Conservation (phyloP, 2,888 invertebrate species). For the Phalera bucephala region DNA sequence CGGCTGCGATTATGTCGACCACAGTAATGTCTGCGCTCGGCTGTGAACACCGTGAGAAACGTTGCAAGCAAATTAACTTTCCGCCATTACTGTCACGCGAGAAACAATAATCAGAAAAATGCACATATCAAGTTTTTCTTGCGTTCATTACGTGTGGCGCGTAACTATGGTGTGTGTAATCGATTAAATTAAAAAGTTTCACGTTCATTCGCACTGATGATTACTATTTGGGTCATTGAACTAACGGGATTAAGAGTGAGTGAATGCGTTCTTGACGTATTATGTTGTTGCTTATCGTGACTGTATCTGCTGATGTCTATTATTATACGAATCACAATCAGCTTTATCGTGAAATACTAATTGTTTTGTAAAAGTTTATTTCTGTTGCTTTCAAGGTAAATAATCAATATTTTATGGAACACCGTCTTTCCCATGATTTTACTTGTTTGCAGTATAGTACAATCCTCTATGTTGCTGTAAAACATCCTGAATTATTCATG, state of each 20-base stretch:
- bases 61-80: constrained; percentile 65
- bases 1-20: constrained; percentile 32
- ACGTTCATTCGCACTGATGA: constrained; percentile 49
- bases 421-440: neutral
- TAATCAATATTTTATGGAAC: neutral
- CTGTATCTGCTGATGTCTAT: constrained; percentile 20
- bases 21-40: constrained; percentile 44
- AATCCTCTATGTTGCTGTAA: neutral
- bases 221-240: constrained; percentile 68
- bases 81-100: constrained; percentile 69
- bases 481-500: neutral
- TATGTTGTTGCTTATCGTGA: constrained; percentile 33
- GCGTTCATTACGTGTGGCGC: constrained; percentile 46
- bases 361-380: neutral
- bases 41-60: constrained; percentile 71
- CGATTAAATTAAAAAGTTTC: constrained; percentile 59
- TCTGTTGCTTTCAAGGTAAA: neutral
- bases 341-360: neutral
- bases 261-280: constrained; percentile 47
- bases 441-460: too few species aligned
- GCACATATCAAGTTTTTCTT: constrained; percentile 48
- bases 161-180: constrained; percentile 48
- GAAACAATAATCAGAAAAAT: constrained; percentile 54
- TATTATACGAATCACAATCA: neutral
- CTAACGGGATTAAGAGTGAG: constrained; percentile 60